These are phyloP conservation scores for Tanypteryx hageni DNA, from an alignment of 2,888 invertebrate species.

Conservation along the genomic window DNA sequence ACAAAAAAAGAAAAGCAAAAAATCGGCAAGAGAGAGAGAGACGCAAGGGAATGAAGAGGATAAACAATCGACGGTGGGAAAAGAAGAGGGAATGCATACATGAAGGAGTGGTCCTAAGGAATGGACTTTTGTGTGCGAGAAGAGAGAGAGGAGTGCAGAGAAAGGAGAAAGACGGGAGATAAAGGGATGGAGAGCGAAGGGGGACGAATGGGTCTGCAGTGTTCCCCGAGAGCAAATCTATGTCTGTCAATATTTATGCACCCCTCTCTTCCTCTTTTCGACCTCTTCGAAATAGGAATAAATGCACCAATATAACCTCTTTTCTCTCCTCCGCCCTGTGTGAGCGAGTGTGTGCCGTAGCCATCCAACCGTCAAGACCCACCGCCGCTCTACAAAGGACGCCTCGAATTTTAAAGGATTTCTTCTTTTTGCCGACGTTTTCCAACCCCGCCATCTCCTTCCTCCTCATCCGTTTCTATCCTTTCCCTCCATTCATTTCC, in stretches of 20 bases:
- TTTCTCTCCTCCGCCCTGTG: neutral
- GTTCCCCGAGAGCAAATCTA: neutral
- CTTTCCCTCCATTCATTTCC: neutral
- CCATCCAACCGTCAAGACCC: too few species aligned
- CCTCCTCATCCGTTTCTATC: too few species aligned
- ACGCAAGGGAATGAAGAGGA: too few species aligned
- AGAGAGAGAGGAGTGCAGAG: neutral
- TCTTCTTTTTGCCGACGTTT: too few species aligned
- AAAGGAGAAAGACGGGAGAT: neutral
- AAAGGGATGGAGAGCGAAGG: neutral
- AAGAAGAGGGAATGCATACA: neutral
- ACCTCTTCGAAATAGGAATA: neutral
- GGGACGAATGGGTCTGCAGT: neutral
- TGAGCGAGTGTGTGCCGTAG: too few species aligned
- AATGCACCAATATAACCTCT: neutral
- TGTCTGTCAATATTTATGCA: constrained; percentile 1
- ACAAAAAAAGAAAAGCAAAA: too few species aligned
- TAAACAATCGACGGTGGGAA: too few species aligned
- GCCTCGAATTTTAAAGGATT: too few species aligned
- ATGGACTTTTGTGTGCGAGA: neutral
- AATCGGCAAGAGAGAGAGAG: too few species aligned
- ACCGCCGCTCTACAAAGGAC: too few species aligned
- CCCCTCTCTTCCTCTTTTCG: neutral
- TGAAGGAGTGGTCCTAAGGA: neutral
- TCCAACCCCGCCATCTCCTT: too few species aligned